phyloP scores from a whole-genome alignment of 92 coral and sea anemone species.

The Plumapathes pennacea region DNA sequence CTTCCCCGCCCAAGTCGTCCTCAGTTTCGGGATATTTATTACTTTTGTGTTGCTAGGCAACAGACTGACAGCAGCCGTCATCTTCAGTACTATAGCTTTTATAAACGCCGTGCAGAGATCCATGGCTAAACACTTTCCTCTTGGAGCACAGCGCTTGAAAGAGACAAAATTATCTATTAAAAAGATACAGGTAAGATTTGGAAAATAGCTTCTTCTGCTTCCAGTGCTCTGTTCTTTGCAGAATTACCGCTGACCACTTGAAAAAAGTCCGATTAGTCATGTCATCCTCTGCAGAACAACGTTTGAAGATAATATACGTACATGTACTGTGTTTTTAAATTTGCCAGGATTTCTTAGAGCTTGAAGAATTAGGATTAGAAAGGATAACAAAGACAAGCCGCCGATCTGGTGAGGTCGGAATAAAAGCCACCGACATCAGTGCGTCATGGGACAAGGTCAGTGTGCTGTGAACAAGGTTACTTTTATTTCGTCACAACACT shows the following conservation, averaged over 20 bases:
- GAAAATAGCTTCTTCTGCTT: not conserved
- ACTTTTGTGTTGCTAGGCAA: conserved; percentile 74
- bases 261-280: too few relatives aligned
- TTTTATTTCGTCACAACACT: too few relatives aligned
- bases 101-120: conserved; percentile 48
- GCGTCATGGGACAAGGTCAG: conserved; percentile 71
- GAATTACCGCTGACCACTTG: too few relatives aligned
- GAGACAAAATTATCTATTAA: conserved; percentile 58
- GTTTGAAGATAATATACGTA: too few relatives aligned
- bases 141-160: conserved; percentile 49
- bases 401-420: conserved; percentile 36
- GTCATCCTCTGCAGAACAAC: too few relatives aligned
- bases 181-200: conserved; percentile 61
- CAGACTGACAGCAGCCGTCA: conserved; percentile 65
- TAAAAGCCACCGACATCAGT: conserved; percentile 17
- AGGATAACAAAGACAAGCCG: conserved; percentile 25
- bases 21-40: conserved; percentile 66
- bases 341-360: conserved; percentile 63
- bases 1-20: conserved; percentile 54
- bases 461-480: too few relatives aligned
- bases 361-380: conserved; percentile 55
- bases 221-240: not conserved
- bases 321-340: not conserved
- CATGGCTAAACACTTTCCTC: conserved; percentile 64
- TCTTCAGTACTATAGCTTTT: conserved; percentile 77